These are phyloP conservation scores for Venusia cambrica DNA, from an alignment of 2,888 invertebrate species.

Conservation along the genomic window DNA sequence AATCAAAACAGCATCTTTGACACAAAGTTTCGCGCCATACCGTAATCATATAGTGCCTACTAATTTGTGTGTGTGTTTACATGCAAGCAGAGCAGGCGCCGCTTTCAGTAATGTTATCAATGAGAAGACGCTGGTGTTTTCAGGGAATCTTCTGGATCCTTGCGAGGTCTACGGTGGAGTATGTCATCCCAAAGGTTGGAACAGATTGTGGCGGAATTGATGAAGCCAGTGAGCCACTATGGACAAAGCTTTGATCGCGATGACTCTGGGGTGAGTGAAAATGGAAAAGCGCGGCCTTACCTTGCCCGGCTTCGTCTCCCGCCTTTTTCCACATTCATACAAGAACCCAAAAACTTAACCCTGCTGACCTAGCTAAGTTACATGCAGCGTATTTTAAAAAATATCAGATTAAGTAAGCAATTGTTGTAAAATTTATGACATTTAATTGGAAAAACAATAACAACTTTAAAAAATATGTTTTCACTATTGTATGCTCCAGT, in stretches of 20 bases:
- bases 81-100: conserved; percentile 29
- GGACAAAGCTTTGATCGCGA: conserved; percentile 70
- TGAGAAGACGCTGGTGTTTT: conserved; percentile 54
- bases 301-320: conserved; percentile 10
- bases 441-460: no score
- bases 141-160: conserved; percentile 57
- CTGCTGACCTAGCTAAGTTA: background rate
- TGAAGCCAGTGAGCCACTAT: conserved; percentile 65
- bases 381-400: no score
- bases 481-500: no score
- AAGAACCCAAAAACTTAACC: background rate
- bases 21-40: conserved; percentile 75
- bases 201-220: conserved; percentile 69
- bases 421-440: no score
- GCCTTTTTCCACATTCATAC: conserved; percentile 12
- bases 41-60: conserved; percentile 23
- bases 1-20: conserved; percentile 57
- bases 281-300: conserved; percentile 14
- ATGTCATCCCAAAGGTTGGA: conserved; percentile 71
- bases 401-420: no score
- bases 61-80: conserved; percentile 6
- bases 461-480: no score
- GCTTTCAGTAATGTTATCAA: conserved; percentile 63
- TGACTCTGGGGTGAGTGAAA: conserved; percentile 61
- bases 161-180: conserved; percentile 56